A percentile compares a stretch with the other conserved stretches of the same genome.
phyloP scores from a whole-genome alignment of 2,113 vertebrate species.

The Dipodomys stephensi region DNA sequence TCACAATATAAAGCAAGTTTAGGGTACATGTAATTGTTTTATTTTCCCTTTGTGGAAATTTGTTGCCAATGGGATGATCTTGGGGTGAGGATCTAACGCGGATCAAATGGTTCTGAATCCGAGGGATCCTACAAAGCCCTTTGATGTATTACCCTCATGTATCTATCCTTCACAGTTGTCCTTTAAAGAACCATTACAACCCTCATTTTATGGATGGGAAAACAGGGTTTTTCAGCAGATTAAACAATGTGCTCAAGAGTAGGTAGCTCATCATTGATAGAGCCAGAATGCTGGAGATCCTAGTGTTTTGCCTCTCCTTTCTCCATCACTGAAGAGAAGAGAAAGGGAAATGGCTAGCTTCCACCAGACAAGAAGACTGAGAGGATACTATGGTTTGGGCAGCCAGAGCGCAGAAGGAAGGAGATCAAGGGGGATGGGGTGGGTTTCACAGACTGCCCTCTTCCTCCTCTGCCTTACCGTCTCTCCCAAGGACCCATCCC shows the following conservation, averaged over 20 bases:
- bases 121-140: background rate
- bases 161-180: no score
- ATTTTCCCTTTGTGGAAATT: background rate
- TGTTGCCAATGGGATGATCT: background rate
- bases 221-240: conserved; percentile 33
- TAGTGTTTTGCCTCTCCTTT: background rate
- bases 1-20: conserved; percentile 18
- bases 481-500: no score
- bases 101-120: background rate
- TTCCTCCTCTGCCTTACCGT: no score
- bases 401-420: background rate
- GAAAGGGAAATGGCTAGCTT: background rate
- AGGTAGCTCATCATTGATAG: background rate
- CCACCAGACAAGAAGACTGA: background rate
- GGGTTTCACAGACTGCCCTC: no score
- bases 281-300: conserved; percentile 2
- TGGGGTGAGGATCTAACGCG: background rate
- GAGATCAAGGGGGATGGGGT: background rate
- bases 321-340: background rate
- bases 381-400: background rate
- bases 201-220: conserved; percentile 14
- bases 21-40: background rate
- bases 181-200: background rate
- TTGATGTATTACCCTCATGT: background rate
- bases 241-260: background rate